These are phyloP conservation scores for Lasioglossum leucozonium DNA, from an alignment of 2,888 invertebrate species.

Conservation along the genomic window DNA sequence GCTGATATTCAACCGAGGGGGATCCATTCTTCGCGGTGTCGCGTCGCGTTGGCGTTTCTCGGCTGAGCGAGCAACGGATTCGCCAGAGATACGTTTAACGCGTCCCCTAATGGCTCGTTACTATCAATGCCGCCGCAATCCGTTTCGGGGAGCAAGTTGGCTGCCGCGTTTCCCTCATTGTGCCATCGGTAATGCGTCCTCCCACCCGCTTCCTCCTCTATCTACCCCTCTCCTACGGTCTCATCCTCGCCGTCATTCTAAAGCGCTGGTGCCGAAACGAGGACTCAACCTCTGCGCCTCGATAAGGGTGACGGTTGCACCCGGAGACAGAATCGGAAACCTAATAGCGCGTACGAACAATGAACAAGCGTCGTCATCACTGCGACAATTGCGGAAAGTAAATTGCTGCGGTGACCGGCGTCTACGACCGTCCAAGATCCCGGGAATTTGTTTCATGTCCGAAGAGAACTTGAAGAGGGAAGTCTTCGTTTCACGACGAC, in stretches of 20 bases:
- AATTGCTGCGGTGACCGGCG: conserved; percentile 73
- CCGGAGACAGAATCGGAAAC: conserved; percentile 71
- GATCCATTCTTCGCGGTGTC: conserved; percentile 30
- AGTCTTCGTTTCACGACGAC: background rate
- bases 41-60: conserved; percentile 41
- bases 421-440: conserved; percentile 38
- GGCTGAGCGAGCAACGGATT: conserved; percentile 42
- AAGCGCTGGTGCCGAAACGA: conserved; percentile 17
- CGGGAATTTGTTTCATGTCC: no score
- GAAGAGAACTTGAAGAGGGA: background rate
- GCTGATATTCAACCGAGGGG: background rate
- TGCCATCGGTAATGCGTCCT: conserved; percentile 65
- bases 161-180: conserved; percentile 72
- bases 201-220: conserved; percentile 37
- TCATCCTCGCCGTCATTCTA: background rate
- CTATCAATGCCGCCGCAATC: conserved; percentile 64
- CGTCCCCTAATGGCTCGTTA: conserved; percentile 66
- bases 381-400: conserved; percentile 81
- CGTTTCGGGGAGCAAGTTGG: conserved; percentile 66
- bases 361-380: conserved; percentile 80
- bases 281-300: conserved; percentile 35
- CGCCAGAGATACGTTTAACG: conserved; percentile 63
- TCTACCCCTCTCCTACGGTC: background rate
- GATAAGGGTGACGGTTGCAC: conserved; percentile 57
- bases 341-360: conserved; percentile 82